Percentiles rank a stretch among this genome's conserved stretches.
Conservation (phyloP, 1,140 invertebrate genomes). For the Geopemphigus sp. region DNA sequence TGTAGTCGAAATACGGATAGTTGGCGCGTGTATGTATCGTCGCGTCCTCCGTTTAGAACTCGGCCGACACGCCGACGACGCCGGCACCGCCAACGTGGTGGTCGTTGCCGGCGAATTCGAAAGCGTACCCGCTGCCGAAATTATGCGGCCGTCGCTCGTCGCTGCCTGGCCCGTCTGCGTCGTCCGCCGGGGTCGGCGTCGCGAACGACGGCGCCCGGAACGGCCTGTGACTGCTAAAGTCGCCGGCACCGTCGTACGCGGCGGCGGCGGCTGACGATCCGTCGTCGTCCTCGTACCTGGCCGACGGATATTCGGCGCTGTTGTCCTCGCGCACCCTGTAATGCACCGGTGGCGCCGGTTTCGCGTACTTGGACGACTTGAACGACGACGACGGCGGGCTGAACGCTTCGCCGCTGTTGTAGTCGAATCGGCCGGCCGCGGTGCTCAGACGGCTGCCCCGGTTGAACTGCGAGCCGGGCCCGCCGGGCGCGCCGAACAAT, state of each 20-base stretch:
- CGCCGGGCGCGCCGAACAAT: slow-evolving; percentile 20
- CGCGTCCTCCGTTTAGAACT: not conserved
- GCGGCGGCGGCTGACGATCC: too few species aligned
- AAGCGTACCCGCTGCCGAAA: slow-evolving; percentile 63
- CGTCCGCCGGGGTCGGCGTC: too few species aligned
- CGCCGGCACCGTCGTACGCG: slow-evolving; percentile 1
- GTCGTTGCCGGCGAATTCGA: slow-evolving; percentile 57
- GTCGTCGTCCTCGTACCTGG: not conserved
- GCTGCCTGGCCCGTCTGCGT: slow-evolving; percentile 39
- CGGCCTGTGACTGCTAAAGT: slow-evolving; percentile 43
- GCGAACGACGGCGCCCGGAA: slow-evolving; percentile 21
- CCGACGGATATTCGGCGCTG: slow-evolving; percentile 22
- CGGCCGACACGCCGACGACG: not conserved
- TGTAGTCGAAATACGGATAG: too few species aligned
- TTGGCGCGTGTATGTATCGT: too few species aligned
- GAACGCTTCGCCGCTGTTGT: slow-evolving; percentile 15
- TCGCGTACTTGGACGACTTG: not conserved
- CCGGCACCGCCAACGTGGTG: too few species aligned
- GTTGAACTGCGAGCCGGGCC: slow-evolving; percentile 6
- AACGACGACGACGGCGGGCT: not conserved
- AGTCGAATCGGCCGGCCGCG: not conserved
- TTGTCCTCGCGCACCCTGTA: slow-evolving; percentile 48
- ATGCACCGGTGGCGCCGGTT: not conserved
- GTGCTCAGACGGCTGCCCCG: not conserved
- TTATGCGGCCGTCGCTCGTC: slow-evolving; percentile 54